These are phyloP conservation scores for Maniola jurtina DNA, from an alignment of 1,140 invertebrate genomes.

Conservation along the genomic window DNA sequence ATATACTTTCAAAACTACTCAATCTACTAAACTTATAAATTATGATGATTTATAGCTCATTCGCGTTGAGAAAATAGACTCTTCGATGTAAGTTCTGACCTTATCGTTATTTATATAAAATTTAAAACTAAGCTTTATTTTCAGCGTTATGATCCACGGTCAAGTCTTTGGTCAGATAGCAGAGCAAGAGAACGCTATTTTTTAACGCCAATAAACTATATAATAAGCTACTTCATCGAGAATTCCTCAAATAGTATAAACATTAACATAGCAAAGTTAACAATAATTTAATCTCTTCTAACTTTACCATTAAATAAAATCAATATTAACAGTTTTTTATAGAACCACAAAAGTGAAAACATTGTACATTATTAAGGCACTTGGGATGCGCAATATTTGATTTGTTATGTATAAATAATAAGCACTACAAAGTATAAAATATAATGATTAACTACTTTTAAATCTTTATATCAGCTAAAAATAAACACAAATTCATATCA, in stretches of 20 bases:
- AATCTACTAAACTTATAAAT: constrained; percentile 44
- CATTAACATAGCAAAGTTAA: constrained; percentile 76
- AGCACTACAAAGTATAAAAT: constrained; percentile 62
- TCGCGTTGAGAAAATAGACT: not conserved
- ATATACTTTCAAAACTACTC: constrained; percentile 34
- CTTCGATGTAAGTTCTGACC: too few relatives aligned
- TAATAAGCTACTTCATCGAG: constrained; percentile 36
- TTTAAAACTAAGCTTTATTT: too few relatives aligned
- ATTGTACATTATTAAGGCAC: constrained; percentile 76
- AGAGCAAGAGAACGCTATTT: not conserved
- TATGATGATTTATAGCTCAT: constrained; percentile 43
- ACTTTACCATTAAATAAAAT: constrained; percentile 66
- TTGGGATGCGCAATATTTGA: constrained; percentile 65
- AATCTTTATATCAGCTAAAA: constrained; percentile 48
- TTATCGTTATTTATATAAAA: too few relatives aligned
- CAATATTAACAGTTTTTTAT: constrained; percentile 69
- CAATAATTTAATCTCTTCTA: constrained; percentile 78
- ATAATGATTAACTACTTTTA: constrained; percentile 40
- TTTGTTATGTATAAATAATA: constrained; percentile 65
- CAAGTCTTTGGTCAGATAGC: not conserved
- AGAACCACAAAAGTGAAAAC: constrained; percentile 65
- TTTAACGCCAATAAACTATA: constrained; percentile 10
- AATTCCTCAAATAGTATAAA: constrained; percentile 56
- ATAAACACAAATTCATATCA: constrained; percentile 45
- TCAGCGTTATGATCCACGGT: too few relatives aligned